phyloP scores from a whole-genome alignment of 2,797 vertebrate species.

The Scolopax rusticola region DNA sequence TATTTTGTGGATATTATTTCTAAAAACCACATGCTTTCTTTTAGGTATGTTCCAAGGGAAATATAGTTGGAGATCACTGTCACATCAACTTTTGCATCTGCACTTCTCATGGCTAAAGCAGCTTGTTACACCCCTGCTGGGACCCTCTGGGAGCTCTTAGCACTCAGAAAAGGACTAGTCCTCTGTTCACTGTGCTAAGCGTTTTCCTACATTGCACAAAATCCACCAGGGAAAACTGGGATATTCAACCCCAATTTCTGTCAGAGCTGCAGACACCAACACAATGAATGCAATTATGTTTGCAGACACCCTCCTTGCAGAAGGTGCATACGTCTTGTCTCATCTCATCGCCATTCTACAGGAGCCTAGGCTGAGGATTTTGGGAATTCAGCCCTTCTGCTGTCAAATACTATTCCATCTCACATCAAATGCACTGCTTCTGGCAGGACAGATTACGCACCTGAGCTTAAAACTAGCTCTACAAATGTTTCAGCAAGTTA shows the following conservation, averaged over 20 bases:
- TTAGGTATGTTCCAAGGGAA: background rate
- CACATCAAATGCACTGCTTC: background rate
- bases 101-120: background rate
- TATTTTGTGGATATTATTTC: background rate
- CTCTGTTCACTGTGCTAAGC: background rate
- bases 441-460: background rate
- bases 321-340: background rate
- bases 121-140: background rate
- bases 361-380: background rate
- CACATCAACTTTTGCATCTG: background rate
- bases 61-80: background rate
- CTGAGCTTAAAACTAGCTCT: conserved; percentile 2
- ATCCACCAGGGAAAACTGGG: background rate
- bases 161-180: background rate
- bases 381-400: background rate
- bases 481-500: background rate
- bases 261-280: background rate
- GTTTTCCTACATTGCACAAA: background rate
- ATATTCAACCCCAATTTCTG: background rate
- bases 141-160: background rate
- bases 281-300: background rate
- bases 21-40: background rate
- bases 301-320: background rate
- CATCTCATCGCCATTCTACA: background rate
- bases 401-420: background rate